Conservation (phyloP, 2,888 invertebrate genomes). For the Pandemis corylana region DNA sequence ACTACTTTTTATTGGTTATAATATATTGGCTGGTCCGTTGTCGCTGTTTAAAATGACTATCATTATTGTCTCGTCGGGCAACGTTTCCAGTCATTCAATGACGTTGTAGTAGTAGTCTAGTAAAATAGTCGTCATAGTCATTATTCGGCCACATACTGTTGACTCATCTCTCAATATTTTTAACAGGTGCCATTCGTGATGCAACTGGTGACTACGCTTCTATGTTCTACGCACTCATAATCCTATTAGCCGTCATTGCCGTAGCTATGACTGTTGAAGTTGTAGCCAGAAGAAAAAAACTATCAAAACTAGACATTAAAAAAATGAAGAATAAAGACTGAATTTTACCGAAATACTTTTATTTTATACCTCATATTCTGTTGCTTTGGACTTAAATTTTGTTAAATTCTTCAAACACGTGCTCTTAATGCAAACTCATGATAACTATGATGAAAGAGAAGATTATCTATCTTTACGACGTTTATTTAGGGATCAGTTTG, state of each 20-base stretch:
- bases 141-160: not conserved
- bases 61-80: no score
- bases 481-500: not conserved
- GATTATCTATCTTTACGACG: slow-evolving; percentile 2
- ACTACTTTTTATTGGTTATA: no score
- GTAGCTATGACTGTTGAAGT: not conserved
- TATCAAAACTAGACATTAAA: not conserved
- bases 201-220: slow-evolving; percentile 2
- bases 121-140: no score
- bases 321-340: slow-evolving; percentile 7
- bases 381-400: not conserved
- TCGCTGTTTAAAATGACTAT: no score
- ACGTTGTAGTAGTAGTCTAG: no score
- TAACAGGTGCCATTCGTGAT: slow-evolving; percentile 8
- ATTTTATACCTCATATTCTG: not conserved
- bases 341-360: not conserved
- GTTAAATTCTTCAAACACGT: not conserved
- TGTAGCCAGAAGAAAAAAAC: not conserved
- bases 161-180: not conserved
- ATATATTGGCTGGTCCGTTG: no score
- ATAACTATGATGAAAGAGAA: not conserved
- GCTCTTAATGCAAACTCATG: not conserved
- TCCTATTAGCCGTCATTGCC: not conserved
- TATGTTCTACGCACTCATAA: not conserved
- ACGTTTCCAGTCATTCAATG: no score